Base-by-base conservation (phyloP, 2,888 invertebrate genomes). In the Agrotis clavis region DNA sequence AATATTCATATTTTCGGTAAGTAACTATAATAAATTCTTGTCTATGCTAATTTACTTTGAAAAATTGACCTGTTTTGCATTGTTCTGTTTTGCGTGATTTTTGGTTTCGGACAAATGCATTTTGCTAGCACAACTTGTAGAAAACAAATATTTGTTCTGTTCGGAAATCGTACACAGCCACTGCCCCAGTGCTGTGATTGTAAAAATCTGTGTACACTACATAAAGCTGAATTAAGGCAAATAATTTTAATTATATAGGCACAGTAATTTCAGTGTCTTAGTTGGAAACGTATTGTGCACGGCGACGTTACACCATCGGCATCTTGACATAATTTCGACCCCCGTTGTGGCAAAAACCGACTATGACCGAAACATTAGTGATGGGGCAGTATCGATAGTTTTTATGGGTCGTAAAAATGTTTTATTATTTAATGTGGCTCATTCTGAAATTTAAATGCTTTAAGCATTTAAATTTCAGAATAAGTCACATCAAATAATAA, bases 241-340 rank as follows among this genome's bases (percentile, higher is more conserved):
- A 41, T 41, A 41, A 41, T 25, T 25, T 25, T 25, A 25, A 25
- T 50, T 14, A 53, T 18, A 67, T 41, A 25, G 64, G 82, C 82
- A 77, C 78, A 66, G 67, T 59, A n/a, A 56, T 63, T 59, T 67
- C 53, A 19, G 79, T 69, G 83, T 67, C 66, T 72, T 30, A 72
- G 75, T 65, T 73, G 77, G 76, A 77, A 83, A 77, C 71, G 70
- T 79, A 77, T 83, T 82, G 85, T 81, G 76, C 84, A 85, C 81
- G 74, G 78, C 61, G 75, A 77, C 65, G 74, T 80, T 77, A 81
- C 82, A 86, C 85, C 90, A 91, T 92, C 87, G 90, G 90, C 88
- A 89, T 90, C 90, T 91, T 90, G 91, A 90, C 92, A 90, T 88
- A 88, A 91, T 90, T 90, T 89, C 88, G 86, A 85, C 89, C 89